A percentile compares a stretch with the other conserved stretches of the same genome.
Evolutionary conservation across 2,888 invertebrate species (phyloP).

Genomic region (Colostygia pectinataria): DNA sequence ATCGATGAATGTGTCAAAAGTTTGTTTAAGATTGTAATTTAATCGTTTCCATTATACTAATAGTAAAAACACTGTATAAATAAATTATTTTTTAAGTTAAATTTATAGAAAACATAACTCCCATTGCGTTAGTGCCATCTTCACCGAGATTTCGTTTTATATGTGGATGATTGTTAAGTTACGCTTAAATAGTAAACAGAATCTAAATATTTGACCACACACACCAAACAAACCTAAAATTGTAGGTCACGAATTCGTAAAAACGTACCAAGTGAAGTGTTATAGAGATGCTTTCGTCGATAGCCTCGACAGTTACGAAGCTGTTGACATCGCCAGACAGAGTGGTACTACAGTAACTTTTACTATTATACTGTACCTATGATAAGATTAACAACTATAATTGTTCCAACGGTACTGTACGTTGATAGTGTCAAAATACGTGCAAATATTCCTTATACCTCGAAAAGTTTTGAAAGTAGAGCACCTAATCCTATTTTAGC

Average conservation of each 20-base stretch:
- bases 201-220: constrained; percentile 12
- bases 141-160: too few species aligned
- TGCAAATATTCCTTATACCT: constrained; percentile 43
- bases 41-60: too few species aligned
- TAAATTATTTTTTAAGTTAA: too few species aligned
- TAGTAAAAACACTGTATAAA: too few species aligned
- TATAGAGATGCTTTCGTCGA: neutral
- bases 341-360: constrained; percentile 1
- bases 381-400: constrained; percentile 26
- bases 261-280: constrained; percentile 1
- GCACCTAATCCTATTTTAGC: constrained; percentile 28
- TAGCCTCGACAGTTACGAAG: constrained; percentile 3
- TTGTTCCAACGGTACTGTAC: constrained; percentile 31
- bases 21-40: constrained; percentile 10
- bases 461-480: constrained; percentile 35
- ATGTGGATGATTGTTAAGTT: too few species aligned
- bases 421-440: constrained; percentile 40
- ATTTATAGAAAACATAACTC: too few species aligned
- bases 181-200: neutral
- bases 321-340: constrained; percentile 6
- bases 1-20: constrained; percentile 28
- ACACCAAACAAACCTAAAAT: constrained; percentile 5
- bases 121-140: too few species aligned
- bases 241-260: constrained; percentile 6
- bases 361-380: constrained; percentile 13